A percentile compares a stretch with the other conserved stretches of the same genome.
phyloP scores from a whole-genome alignment of 2,888 invertebrate species.

The Odontothrips loti region DNA sequence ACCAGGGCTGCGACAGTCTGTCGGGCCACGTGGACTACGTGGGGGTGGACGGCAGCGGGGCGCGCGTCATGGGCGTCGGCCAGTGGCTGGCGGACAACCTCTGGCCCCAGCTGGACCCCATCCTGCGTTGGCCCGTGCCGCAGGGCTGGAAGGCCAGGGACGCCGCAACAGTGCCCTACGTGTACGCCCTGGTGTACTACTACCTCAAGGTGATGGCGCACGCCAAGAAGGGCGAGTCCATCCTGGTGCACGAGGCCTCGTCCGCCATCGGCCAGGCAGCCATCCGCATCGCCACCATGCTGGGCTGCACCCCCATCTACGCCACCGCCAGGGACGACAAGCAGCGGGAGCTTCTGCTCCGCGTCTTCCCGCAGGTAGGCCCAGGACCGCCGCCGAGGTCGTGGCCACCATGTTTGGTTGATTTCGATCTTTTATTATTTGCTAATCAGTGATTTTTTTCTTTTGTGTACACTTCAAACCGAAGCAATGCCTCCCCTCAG shows the following conservation, averaged over 20 bases:
- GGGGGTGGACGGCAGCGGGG: no score
- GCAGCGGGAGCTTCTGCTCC: not conserved
- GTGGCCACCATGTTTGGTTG: no score
- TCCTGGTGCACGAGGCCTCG: not conserved
- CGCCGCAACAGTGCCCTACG: not conserved
- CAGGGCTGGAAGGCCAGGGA: not conserved
- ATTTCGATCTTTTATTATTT: no score
- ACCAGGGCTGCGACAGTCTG: no score
- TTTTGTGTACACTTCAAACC: no score
- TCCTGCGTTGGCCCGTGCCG: not conserved
- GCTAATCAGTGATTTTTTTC: no score
- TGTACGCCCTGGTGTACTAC: not conserved
- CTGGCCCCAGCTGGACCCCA: not conserved
- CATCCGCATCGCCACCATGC: not conserved
- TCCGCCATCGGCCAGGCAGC: not conserved
- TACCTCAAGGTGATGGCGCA: not conserved
- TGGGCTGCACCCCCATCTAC: not conserved
- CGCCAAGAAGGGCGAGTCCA: not conserved
- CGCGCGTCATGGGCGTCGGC: no score
- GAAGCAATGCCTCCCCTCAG: no score
- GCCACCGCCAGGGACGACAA: not conserved
- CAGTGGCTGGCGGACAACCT: no score
- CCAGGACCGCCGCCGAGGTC: no score
- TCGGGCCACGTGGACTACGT: no score
- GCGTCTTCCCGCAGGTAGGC: no score